Evolutionary conservation across 1,140 invertebrate genomes (phyloP).

Genomic region (Formica selysi): DNA sequence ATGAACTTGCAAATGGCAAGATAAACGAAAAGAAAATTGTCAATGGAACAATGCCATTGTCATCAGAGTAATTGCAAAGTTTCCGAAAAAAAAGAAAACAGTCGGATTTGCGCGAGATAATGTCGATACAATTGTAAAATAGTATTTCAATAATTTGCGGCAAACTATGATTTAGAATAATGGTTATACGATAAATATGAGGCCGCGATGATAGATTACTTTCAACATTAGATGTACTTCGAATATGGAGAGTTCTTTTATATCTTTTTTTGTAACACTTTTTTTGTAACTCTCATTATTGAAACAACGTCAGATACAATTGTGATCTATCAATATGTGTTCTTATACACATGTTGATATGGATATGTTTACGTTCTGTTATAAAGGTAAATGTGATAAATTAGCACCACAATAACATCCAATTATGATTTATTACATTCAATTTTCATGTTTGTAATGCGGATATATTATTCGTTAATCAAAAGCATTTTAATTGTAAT

Average conservation of each 20-base stretch:
- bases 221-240: background rate
- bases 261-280: too few relatives aligned
- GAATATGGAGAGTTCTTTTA: background rate
- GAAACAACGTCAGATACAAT: background rate
- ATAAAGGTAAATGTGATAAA: too few relatives aligned
- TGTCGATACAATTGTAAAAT: background rate
- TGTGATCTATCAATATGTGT: background rate
- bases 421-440: constrained; percentile 10
- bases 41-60: background rate
- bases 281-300: background rate
- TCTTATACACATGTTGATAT: background rate
- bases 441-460: background rate
- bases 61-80: background rate
- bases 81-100: constrained; percentile 19
- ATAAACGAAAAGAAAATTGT: background rate
- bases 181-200: background rate
- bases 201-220: background rate
- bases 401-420: background rate
- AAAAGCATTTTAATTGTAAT: background rate
- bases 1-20: background rate
- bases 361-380: background rate
- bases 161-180: background rate
- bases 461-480: background rate
- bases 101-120: too few relatives aligned
- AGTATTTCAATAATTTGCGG: background rate